Evolutionary conservation across 2,113 vertebrate genomes (phyloP).

Genomic region (Psammodynastes pulverulentus): DNA sequence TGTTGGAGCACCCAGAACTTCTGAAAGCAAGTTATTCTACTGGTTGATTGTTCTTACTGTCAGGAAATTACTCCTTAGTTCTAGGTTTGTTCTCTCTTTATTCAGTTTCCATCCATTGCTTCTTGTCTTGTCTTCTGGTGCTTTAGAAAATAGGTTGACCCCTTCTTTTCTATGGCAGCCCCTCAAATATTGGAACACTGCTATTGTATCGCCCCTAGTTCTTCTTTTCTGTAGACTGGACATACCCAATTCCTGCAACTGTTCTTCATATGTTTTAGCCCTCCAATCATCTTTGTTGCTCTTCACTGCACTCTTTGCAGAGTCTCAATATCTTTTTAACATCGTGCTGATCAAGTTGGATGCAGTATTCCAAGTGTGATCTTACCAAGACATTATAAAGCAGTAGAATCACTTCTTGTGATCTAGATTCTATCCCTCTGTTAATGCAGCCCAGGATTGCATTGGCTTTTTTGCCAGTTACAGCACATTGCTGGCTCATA

Average conservation of each 20-base stretch:
- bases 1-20: too few relatives aligned
- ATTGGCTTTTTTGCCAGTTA: background rate
- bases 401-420: background rate
- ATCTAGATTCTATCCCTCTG: background rate
- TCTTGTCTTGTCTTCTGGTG: background rate
- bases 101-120: background rate
- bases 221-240: background rate
- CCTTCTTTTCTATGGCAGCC: background rate
- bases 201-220: background rate
- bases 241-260: background rate
- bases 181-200: background rate
- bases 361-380: background rate
- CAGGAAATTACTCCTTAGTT: background rate
- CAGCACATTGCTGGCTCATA: background rate
- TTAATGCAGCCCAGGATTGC: background rate
- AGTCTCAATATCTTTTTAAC: background rate
- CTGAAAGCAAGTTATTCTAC: too few relatives aligned
- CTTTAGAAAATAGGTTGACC: background rate
- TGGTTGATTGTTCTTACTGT: too few relatives aligned
- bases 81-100: background rate
- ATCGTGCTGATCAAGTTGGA: background rate
- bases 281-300: background rate
- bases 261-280: background rate
- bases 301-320: background rate
- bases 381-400: background rate